A percentile compares a stretch with the other conserved stretches of the same genome.
These are phyloP conservation scores for Eilema sororculum DNA, from an alignment of 2,888 invertebrate genomes.

Conservation along the genomic window DNA sequence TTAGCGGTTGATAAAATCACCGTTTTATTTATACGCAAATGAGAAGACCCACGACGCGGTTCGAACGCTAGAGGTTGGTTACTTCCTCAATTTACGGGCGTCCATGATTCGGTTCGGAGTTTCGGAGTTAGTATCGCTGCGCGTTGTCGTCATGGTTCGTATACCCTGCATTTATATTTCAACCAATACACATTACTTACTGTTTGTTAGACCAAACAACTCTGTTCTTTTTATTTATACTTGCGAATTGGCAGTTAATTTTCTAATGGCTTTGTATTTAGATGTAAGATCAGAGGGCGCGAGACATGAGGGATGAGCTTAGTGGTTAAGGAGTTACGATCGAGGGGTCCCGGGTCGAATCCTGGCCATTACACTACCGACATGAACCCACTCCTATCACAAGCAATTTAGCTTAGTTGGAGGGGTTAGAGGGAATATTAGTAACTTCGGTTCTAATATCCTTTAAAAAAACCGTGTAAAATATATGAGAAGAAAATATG, in stretches of 20 bases:
- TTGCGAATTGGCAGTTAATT: constrained; percentile 14
- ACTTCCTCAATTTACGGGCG: constrained; percentile 78
- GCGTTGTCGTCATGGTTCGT: constrained; percentile 81
- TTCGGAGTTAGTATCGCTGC: constrained; percentile 78
- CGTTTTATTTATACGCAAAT: constrained; percentile 83
- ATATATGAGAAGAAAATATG: not conserved
- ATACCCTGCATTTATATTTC: constrained; percentile 77
- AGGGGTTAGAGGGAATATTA: too few species aligned
- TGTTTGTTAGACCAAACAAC: constrained; percentile 53
- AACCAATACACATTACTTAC: constrained; percentile 62
- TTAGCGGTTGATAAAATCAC: constrained; percentile 75
- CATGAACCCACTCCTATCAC: too few species aligned
- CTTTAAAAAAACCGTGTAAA: not conserved
- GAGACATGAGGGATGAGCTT: too few species aligned
- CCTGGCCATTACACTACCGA: too few species aligned
- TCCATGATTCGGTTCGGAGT: constrained; percentile 51
- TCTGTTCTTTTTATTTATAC: constrained; percentile 30
- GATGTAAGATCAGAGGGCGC: not conserved
- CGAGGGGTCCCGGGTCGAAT: too few species aligned
- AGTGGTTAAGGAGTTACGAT: too few species aligned
- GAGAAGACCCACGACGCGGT: constrained; percentile 69
- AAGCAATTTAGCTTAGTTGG: too few species aligned
- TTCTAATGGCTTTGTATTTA: constrained; percentile 10
- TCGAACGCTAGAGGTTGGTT: constrained; percentile 73
- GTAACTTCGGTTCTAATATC: too few species aligned